Conservation (phyloP, 2,113 vertebrate genomes). For the Gambusia affinis region DNA sequence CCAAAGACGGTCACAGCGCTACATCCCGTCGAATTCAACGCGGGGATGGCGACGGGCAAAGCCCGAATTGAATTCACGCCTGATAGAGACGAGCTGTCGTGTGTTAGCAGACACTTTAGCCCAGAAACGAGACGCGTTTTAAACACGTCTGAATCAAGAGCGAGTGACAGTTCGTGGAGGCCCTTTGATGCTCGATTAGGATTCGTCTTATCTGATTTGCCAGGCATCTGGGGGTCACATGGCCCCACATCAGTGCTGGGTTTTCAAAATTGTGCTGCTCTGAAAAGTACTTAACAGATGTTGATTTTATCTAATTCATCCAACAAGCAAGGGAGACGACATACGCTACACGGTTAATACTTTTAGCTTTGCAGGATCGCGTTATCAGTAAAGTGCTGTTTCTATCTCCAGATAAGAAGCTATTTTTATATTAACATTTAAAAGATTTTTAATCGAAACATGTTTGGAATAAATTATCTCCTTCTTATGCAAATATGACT, state of each 20-base stretch:
- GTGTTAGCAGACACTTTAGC: conserved; percentile 47
- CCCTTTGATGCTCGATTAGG: neutral
- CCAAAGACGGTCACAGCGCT: conserved; percentile 27
- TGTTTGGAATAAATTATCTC: neutral
- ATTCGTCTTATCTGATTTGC: neutral
- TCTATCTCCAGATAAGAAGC: neutral
- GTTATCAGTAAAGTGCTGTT: neutral
- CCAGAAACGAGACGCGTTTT: conserved; percentile 32
- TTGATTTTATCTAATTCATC: neutral
- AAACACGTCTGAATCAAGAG: neutral
- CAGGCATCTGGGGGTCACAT: neutral
- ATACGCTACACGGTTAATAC: neutral
- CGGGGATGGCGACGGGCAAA: neutral
- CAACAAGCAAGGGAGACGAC: neutral
- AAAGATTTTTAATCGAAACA: conserved; percentile 2
- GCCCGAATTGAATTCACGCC: conserved; percentile 40
- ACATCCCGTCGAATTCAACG: conserved; percentile 36
- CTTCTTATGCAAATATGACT: neutral
- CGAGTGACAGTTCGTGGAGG: neutral
- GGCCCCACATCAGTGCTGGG: neutral
- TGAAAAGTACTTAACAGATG: neutral
- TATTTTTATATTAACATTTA: neutral
- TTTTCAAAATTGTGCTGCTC: neutral
- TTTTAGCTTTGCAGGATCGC: neutral
- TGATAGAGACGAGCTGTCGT: conserved; percentile 43